These are phyloP conservation scores for Prolemur simus DNA, from an alignment of 2,113 vertebrate genomes.

Conservation along the genomic window DNA sequence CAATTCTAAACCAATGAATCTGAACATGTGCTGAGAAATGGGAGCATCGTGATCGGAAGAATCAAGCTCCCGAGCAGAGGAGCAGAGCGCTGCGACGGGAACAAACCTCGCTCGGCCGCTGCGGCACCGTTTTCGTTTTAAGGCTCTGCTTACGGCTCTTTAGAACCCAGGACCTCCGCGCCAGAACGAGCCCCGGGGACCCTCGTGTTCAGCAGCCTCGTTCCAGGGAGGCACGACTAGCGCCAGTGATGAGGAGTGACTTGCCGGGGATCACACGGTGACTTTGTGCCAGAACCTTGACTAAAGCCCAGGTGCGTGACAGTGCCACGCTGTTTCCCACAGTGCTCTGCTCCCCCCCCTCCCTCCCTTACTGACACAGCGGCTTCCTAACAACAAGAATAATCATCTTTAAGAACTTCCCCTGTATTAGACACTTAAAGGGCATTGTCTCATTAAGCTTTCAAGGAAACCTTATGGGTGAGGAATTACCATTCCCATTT, in stretches of 20 bases:
- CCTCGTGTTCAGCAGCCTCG: neutral
- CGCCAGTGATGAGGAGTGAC: neutral
- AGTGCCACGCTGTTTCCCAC: rapidly evolving
- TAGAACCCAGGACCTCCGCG: neutral
- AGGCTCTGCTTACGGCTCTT: neutral
- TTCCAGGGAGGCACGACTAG: neutral
- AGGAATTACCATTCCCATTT: neutral
- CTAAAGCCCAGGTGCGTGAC: neutral
- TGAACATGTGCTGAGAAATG: neutral
- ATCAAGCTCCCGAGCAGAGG: neutral
- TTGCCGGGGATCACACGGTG: neutral
- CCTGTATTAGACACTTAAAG: neutral
- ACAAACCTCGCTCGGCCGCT: neutral
- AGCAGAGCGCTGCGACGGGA: neutral
- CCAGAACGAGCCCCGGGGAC: neutral
- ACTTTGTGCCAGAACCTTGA: neutral
- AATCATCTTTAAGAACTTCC: neutral
- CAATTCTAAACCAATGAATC: conserved; percentile 7
- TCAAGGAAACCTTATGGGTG: neutral
- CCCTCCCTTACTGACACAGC: too few relatives aligned
- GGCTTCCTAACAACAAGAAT: neutral
- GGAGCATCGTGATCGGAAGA: neutral
- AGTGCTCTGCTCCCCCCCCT: neutral
- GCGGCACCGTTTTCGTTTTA: neutral
- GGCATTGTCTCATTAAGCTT: neutral